A percentile compares a stretch with the other conserved stretches of the same genome.
Evolutionary conservation across 2,888 invertebrate genomes (phyloP).

Genomic region (Plemyria rubiginata): DNA sequence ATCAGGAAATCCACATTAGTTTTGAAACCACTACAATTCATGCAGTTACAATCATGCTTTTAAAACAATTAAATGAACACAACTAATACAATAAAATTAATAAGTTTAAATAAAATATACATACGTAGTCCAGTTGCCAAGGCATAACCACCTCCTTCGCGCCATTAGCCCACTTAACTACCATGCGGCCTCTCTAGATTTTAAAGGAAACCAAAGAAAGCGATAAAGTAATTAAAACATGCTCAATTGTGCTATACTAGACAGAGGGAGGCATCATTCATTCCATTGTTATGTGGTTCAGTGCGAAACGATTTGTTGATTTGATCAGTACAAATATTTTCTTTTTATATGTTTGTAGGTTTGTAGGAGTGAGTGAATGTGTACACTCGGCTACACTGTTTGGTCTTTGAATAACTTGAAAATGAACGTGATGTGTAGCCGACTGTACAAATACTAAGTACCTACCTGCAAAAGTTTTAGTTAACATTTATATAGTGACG

Average conservation of each 20-base stretch:
- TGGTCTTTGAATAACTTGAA: no score
- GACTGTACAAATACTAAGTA: not conserved
- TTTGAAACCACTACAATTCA: slow-evolving; percentile 1
- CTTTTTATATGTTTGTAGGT: not conserved
- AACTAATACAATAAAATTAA: slow-evolving; percentile 30
- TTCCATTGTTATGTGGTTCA: slow-evolving; percentile 10
- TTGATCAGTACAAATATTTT: slow-evolving; percentile 25
- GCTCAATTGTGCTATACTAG: slow-evolving; percentile 50
- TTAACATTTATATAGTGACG: not conserved
- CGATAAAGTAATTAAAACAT: slow-evolving; percentile 71
- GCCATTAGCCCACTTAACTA: slow-evolving; percentile 83
- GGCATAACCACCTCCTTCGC: slow-evolving; percentile 81
- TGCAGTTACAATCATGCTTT: slow-evolving; percentile 16
- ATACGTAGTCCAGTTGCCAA: slow-evolving; percentile 81
- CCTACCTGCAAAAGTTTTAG: not conserved
- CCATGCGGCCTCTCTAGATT: slow-evolving; percentile 81
- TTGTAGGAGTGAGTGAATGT: no score
- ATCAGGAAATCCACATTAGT: slow-evolving; percentile 3
- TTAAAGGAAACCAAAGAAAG: slow-evolving; percentile 73
- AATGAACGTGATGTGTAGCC: no score
- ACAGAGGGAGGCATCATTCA: slow-evolving; percentile 20
- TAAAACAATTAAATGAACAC: not conserved
- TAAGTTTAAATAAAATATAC: slow-evolving; percentile 61
- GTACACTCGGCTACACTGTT: no score
- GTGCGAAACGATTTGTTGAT: slow-evolving; percentile 9